Base-by-base conservation (phyloP, 2,888 invertebrate genomes). In the Poecilobothrus nobilitatus region DNA sequence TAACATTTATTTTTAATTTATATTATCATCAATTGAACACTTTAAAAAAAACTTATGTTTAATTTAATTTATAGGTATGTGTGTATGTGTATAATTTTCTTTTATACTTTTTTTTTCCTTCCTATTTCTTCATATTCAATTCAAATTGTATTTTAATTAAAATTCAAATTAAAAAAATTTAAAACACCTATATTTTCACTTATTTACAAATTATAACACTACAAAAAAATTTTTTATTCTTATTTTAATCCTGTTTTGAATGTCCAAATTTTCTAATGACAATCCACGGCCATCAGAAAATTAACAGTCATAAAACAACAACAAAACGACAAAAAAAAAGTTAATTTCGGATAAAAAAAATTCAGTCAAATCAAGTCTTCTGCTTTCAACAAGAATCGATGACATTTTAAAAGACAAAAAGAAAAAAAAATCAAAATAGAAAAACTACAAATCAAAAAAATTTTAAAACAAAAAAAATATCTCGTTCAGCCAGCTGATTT, bases 1-100 rank as follows among this genome's bases (percentile, higher is more conserved):
- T 41, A 41, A 53, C 53, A 53, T 53, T 53, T 53, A 53, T 53
- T 53, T 53, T 53, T 53, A 53, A 53, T 53, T 41, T 53, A 53
- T 18, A 53, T 6, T 53, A 53, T 53, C 53, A 53, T 53, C 18
- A 18, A 53, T 53, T 53, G 9, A 53, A 53, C 53, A 53, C 53
- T 18, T 53, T n/a, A 12, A 53, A 53, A 53, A 53, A 18, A 53
- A 41, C 41, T 41, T 41, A 15, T 41, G 7, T 41, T 12, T 41
- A 5, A 41, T 41, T 41, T 41, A n/a, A 6, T 27, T 27, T 27
- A 27, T 27, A 27, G 3, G 5, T 27, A 27, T 27, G 9, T 41
- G 41, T 41, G 41, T 41, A 8, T 41, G 15, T 41, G n/a, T n/a
- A n/a, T n/a, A n/a, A n/a, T n/a, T 41, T 41, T 41, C 41, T 41